Conservation (phyloP, 2,797 vertebrate species). For the Psittacula derbiana region DNA sequence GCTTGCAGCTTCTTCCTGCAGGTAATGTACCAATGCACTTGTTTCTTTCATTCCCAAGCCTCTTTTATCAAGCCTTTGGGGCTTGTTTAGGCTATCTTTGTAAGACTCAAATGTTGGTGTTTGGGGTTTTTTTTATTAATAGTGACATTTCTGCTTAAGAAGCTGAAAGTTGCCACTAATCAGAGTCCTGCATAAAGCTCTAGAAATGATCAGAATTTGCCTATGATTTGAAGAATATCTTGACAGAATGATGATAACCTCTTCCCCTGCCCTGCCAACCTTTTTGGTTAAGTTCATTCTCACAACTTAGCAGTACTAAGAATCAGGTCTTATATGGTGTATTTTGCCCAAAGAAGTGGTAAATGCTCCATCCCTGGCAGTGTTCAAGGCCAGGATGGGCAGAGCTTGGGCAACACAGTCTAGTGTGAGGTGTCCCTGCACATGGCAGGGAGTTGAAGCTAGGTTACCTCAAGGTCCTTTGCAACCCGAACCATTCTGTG, state of each 20-base stretch:
- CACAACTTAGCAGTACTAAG: background rate
- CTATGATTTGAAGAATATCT: background rate
- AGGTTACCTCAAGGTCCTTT: background rate
- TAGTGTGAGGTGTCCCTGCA: background rate
- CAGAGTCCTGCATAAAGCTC: background rate
- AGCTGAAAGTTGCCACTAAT: background rate
- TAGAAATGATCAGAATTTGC: background rate
- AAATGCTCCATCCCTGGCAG: background rate
- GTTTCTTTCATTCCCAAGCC: background rate
- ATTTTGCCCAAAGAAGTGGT: background rate
- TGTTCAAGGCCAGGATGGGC: background rate
- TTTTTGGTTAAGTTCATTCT: background rate
- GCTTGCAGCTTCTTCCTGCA: background rate
- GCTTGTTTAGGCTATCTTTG: background rate
- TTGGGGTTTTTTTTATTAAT: background rate
- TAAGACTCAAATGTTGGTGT: no score
- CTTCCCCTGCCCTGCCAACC: fast-evolving
- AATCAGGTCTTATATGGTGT: background rate
- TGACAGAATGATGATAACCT: background rate
- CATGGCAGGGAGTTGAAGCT: background rate
- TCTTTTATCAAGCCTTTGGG: background rate
- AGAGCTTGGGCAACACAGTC: background rate
- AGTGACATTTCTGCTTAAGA: background rate
- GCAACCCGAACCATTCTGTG: background rate
- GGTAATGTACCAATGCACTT: background rate